phyloP scores from a whole-genome alignment of 2,113 vertebrate genomes.

The Xenus cinereus region DNA sequence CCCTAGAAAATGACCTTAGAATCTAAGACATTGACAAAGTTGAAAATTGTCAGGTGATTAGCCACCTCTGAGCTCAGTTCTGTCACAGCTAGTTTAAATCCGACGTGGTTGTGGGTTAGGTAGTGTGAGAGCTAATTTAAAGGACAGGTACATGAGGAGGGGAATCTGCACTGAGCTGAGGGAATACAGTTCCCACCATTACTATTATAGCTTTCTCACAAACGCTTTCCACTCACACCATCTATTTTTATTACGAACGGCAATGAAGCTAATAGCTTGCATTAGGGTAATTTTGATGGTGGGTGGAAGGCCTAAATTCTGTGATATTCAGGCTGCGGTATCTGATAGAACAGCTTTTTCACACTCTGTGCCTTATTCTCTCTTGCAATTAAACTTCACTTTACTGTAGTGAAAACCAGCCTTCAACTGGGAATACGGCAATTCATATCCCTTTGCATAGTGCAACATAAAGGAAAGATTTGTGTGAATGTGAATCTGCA shows the following conservation, averaged over 20 bases:
- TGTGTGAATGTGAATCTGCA: not conserved
- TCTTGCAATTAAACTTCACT: not conserved
- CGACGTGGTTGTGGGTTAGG: not conserved
- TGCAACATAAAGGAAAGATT: not conserved
- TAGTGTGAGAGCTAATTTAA: not conserved
- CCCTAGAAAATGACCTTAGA: not conserved
- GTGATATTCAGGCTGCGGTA: not conserved
- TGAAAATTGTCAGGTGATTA: not conserved
- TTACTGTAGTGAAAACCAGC: not conserved
- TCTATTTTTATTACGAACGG: slow-evolving; percentile 13
- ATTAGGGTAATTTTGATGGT: not conserved
- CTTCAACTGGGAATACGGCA: not conserved
- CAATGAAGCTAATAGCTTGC: not conserved
- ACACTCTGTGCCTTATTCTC: not conserved
- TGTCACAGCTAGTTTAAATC: not conserved
- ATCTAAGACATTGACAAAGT: not conserved
- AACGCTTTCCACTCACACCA: not conserved
- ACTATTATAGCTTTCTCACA: not conserved
- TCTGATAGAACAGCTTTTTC: not conserved
- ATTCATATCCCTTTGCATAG: not conserved
- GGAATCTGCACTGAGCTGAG: not conserved
- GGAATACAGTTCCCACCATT: not conserved
- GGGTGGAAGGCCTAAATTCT: not conserved
- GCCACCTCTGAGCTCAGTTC: not conserved
- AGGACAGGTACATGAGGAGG: not conserved